Evolutionary conservation across 2,797 vertebrate genomes (phyloP), one percentile per base, ranked within the genome.

Genomic region (Loris lydekkerianus): DNA sequence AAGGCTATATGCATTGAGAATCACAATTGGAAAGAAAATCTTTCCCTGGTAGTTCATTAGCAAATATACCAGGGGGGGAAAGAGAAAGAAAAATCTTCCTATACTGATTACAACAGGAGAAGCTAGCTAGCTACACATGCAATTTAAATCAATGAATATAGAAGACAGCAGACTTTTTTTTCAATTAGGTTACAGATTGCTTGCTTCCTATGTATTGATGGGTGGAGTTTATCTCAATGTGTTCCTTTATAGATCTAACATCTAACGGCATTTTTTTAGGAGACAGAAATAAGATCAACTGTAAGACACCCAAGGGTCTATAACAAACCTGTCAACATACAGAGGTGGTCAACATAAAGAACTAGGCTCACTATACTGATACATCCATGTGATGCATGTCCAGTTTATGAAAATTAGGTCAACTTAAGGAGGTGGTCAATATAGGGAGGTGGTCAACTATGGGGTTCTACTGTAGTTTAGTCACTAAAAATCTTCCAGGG

Each of bases 211-310:
- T 21, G 56, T 53, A n/a, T 15, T 34, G 1, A 83, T 31, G 56
- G 10, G 15, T 14, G 27, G 70, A 98, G 23, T 58, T 29, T 94
- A 70, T 86, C n/a, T 90, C 40, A 80, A 1, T 56, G 20, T 86
- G 20, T 78, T 90, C 37, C 70, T 91, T 65, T 81, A 90, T 31
- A 84, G 72, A 80, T 86, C 37, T 95, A 81, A 90, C 18, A 92
- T 84, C 77, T 46, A 89, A 58, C 4, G 61, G 34, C 4, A 78
- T 93, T 96, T 87, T 69, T 76, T 94, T 87, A 95, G 76, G 37
- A 97, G 98, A 97, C 6, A 98, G 14, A 97, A 94, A 72, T 9
- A 92, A 97, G 72, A 97, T 86, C 49, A 34, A 53, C 49, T 53
- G 49, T 53, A 53, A 53, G 49, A 14, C 49, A 53, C 49, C 49